A percentile compares a stretch with the other conserved stretches of the same genome.
These are phyloP conservation scores for Thrips palmi DNA, from an alignment of 1,140 invertebrate genomes.

Conservation along the genomic window DNA sequence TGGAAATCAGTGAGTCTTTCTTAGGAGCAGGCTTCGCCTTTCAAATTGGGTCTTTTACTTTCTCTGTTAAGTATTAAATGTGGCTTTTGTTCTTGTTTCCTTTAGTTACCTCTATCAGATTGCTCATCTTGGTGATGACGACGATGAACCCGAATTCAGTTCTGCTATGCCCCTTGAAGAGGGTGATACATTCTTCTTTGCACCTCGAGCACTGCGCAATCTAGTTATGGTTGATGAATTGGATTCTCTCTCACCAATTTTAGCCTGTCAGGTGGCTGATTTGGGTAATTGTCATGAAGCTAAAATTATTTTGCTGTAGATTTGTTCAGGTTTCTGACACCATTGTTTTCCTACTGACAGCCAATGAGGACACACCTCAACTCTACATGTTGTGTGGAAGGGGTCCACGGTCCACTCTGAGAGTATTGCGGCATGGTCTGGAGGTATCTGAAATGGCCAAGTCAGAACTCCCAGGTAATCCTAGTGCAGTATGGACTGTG, in stretches of 20 bases:
- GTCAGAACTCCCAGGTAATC: conserved; percentile 95
- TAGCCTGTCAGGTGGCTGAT: conserved; percentile 54
- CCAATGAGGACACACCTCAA: conserved; percentile 98
- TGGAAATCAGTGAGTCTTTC: conserved; percentile 89
- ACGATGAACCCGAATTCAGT: conserved; percentile 98
- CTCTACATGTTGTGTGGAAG: conserved; percentile 90
- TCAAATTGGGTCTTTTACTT: conserved; percentile 9
- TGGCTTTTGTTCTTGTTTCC: conserved; percentile 14
- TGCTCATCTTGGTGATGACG: conserved; percentile 95
- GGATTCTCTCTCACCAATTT: conserved; percentile 90
- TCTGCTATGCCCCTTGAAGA: conserved; percentile 96
- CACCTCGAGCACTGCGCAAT: conserved; percentile 83
- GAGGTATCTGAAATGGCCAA: conserved; percentile 99
- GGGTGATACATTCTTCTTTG: conserved; percentile 98
- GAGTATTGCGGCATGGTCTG: conserved; percentile 89
- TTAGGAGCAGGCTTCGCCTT: conserved; percentile 9
- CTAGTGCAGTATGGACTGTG: conserved; percentile 99
- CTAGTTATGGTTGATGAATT: conserved; percentile 95
- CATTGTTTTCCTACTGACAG: conserved; percentile 23
- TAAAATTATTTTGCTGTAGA: conserved; percentile 2
- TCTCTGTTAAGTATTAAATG: neutral
- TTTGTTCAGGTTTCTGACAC: conserved; percentile 1
- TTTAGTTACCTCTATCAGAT: conserved; percentile 94
- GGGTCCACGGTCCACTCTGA: conserved; percentile 78
- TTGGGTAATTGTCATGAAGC: conserved; percentile 15